phyloP scores from a whole-genome alignment of 2,888 invertebrate genomes.

The Ptilodon capucinus region DNA sequence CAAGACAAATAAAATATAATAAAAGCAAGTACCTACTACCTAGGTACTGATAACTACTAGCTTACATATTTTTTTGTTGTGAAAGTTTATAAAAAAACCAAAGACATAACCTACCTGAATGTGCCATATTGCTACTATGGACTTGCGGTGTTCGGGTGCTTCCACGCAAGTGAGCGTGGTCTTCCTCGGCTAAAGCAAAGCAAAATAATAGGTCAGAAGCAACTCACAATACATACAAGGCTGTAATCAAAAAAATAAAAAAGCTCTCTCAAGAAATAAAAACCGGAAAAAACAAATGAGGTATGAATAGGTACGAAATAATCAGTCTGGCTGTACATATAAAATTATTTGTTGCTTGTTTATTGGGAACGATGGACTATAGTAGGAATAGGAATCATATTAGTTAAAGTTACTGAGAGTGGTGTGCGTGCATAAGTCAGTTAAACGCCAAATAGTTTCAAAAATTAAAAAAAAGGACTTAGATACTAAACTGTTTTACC shows the following conservation, averaged over 20 bases:
- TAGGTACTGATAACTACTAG: too few relatives aligned
- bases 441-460: too few relatives aligned
- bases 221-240: constrained; percentile 19
- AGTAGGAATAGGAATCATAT: too few relatives aligned
- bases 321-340: not conserved
- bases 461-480: too few relatives aligned
- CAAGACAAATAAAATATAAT: not conserved
- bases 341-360: too few relatives aligned
- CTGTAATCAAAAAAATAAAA: constrained; percentile 19
- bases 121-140: constrained; percentile 49
- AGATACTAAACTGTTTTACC: too few relatives aligned
- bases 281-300: not conserved
- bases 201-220: constrained; percentile 45
- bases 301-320: too few relatives aligned
- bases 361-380: too few relatives aligned
- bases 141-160: constrained; percentile 52
- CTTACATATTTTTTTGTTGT: too few relatives aligned
- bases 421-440: too few relatives aligned
- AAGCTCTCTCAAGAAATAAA: constrained; percentile 23
- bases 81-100: constrained; percentile 4
- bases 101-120: constrained; percentile 55
- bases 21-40: not conserved
- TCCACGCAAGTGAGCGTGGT: constrained; percentile 82
- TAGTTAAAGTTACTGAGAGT: too few relatives aligned
- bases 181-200: constrained; percentile 87